Evolutionary conservation across 1,140 invertebrate species (phyloP).

Genomic region (Meloidogyne floridensis): DNA sequence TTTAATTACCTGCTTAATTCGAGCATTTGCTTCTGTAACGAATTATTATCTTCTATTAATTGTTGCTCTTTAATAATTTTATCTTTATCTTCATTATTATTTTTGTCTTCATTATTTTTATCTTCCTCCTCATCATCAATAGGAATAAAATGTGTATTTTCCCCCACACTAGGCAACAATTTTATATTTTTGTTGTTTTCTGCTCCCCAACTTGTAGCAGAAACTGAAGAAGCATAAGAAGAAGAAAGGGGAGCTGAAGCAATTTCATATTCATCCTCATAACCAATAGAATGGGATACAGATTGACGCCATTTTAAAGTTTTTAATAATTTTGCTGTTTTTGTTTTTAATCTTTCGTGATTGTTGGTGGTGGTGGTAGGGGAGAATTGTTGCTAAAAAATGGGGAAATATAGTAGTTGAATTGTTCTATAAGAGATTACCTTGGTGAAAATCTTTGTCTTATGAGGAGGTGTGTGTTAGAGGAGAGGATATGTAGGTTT

Average conservation of each 20-base stretch:
- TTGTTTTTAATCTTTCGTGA: not conserved
- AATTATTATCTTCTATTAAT: not conserved
- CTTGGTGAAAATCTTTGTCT: not conserved
- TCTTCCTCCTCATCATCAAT: slow-evolving; percentile 41
- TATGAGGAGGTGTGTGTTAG: too few species aligned
- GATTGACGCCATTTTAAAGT: slow-evolving; percentile 43
- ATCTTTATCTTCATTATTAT: not conserved
- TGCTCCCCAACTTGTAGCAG: not conserved
- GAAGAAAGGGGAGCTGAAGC: slow-evolving; percentile 24
- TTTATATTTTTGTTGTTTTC: not conserved
- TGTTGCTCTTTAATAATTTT: slow-evolving; percentile 13
- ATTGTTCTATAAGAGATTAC: too few species aligned
- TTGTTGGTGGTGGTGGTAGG: not conserved
- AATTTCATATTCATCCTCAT: slow-evolving; percentile 49
- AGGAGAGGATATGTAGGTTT: too few species aligned
- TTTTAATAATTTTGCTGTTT: slow-evolving; percentile 13
- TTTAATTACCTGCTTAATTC: slow-evolving; percentile 28
- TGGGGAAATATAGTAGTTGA: too few species aligned
- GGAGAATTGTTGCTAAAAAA: slow-evolving; percentile 12
- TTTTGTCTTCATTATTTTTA: slow-evolving; percentile 4
- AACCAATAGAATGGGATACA: slow-evolving; percentile 46
- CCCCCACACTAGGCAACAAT: slow-evolving; percentile 23
- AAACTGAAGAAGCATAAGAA: slow-evolving; percentile 17
- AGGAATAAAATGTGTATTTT: slow-evolving; percentile 25
- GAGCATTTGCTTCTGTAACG: slow-evolving; percentile 13